Percentiles rank a stretch among this genome's conserved stretches.
Evolutionary conservation across 2,113 vertebrate genomes (phyloP).

Genomic region (Caloenas nicobarica): DNA sequence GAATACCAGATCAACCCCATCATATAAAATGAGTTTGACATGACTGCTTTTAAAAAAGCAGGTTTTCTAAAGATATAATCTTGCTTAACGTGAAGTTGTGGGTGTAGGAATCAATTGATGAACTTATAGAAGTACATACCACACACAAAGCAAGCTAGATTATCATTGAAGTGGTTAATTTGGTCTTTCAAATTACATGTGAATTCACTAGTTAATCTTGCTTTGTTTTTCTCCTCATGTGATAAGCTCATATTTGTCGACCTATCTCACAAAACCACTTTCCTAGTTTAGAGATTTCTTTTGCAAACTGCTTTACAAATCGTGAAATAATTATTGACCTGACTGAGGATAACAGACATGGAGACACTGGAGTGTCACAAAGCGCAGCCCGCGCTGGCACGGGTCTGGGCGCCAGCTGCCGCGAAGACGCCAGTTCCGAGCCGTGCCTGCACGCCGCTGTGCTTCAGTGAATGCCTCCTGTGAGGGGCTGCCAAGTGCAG

Average conservation of each 20-base stretch:
- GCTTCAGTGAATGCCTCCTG: not conserved
- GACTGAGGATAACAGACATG: rapidly evolving
- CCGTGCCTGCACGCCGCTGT: not conserved
- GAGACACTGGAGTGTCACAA: not conserved
- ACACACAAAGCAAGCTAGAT: not conserved
- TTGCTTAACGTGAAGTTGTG: not conserved
- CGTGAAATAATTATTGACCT: not conserved
- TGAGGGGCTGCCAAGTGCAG: not conserved
- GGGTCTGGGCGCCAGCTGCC: not conserved
- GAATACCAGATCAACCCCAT: not conserved
- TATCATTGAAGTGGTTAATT: not conserved
- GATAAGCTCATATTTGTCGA: not conserved
- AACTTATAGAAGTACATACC: not conserved
- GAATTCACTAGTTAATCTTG: not conserved
- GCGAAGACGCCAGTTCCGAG: rapidly evolving
- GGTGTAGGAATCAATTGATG: not conserved
- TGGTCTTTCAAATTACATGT: not conserved
- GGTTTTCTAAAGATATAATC: not conserved
- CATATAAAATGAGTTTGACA: not conserved
- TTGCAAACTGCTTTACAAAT: not conserved
- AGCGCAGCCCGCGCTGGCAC: not conserved
- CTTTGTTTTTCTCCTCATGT: not conserved
- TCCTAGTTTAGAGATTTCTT: not conserved
- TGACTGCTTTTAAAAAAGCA: not conserved
- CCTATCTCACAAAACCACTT: not conserved